Evolutionary conservation across 2,888 invertebrate genomes (phyloP), one percentile per base, ranked within the genome.

Genomic region (Theretra japonica): DNA sequence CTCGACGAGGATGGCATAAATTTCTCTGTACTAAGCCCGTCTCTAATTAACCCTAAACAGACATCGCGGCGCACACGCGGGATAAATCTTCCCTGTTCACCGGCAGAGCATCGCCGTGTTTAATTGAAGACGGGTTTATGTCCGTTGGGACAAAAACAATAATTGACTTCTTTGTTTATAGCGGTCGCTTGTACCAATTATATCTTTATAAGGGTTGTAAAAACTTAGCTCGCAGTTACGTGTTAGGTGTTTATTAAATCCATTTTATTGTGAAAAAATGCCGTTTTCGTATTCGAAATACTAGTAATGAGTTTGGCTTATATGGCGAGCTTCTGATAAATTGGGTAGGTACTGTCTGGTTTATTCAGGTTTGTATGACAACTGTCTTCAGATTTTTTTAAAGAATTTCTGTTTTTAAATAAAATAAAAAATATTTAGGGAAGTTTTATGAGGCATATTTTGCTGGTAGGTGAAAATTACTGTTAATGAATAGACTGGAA

Each of bases 41-140:
- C 86, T 81, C 92, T 93, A 92, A 93, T 93, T 93, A 93, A 91
- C 91, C 90, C 91, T 90, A 86, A 89, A 89, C 83, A 86, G 86
- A 85, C 87, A 84, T 79, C 81, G 81, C 77, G 75, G 82, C 76
- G 80, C 92, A 92, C 92, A 92, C 80, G 81, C 78, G 75, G 82
- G 76, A 80, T 93, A 92, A 92, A 93, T 92, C 90, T 90, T 81
- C 79, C 41, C 68, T 23, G 74, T 74, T 65, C 72, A 59, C 25
- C 65, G 59, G 53, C 58, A 68, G 58, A 69, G 60, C 50, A 59
- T 57, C 53, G 48, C n/a, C 80, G 65, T 65, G 62, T 86, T 87
- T 90, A 90, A 89, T 91, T 89, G 89, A 60, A 28, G 70, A 59
- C 70, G 28, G 70, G 48, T 70, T 70, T 59, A 70, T 28, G 48